phyloP scores from a whole-genome alignment of 2,888 invertebrate genomes.

The Clitarchus hookeri region DNA sequence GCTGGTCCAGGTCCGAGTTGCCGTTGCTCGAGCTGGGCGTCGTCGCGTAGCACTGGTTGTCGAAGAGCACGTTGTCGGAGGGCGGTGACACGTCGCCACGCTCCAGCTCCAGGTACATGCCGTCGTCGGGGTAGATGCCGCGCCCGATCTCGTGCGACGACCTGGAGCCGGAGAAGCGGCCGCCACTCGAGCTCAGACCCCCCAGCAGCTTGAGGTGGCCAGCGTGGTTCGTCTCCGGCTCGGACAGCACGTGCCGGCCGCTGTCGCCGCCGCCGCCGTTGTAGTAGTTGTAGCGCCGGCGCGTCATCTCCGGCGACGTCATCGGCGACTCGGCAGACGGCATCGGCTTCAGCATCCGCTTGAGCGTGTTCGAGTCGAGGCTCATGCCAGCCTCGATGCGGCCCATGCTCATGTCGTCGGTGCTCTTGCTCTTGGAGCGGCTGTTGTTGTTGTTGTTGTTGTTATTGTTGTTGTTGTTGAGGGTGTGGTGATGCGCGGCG shows the following conservation, averaged over 20 bases:
- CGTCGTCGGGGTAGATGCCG: conserved; percentile 51
- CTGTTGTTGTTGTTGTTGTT: conserved; percentile 56
- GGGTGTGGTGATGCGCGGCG: conserved; percentile 65
- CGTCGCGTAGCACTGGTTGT: conserved; percentile 94
- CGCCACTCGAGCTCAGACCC: conserved; percentile 34
- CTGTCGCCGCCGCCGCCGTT: conserved; percentile 51
- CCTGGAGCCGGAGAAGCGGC: conserved; percentile 61
- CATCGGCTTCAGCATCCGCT: conserved; percentile 93
- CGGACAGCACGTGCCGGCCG: conserved; percentile 58
- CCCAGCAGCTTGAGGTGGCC: conserved; percentile 55
- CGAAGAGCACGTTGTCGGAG: conserved; percentile 91
- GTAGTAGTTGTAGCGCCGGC: conserved; percentile 62
- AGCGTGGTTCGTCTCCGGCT: conserved; percentile 54
- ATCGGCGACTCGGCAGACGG: conserved; percentile 87
- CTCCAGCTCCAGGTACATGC: conserved; percentile 80
- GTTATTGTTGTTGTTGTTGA: conserved; percentile 67
- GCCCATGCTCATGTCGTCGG: conserved; percentile 73
- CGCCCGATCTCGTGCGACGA: conserved; percentile 73
- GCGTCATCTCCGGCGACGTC: conserved; percentile 88
- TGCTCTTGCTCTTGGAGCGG: conserved; percentile 84
- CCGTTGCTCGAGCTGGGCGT: conserved; percentile 93
- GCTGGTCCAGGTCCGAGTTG: conserved; percentile 84
- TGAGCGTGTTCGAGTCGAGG: conserved; percentile 83
- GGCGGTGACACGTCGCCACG: conserved; percentile 77
- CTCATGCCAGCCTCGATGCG: conserved; percentile 48